A percentile compares a stretch with the other conserved stretches of the same genome.
phyloP scores from a whole-genome alignment of 2,888 invertebrate genomes.

The Rapana venosa region DNA sequence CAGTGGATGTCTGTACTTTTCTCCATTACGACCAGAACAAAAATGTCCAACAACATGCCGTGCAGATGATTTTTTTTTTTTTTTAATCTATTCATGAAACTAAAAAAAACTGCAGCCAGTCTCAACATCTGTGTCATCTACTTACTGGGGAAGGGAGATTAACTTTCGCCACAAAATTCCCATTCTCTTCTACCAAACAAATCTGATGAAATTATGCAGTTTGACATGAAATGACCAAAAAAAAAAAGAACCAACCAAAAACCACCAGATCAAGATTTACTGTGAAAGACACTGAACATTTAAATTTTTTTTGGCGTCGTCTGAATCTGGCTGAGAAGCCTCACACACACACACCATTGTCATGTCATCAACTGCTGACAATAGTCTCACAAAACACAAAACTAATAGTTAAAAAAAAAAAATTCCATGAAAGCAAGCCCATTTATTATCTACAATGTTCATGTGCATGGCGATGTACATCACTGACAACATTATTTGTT shows the following conservation, averaged over 20 bases:
- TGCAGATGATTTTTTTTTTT: not conserved
- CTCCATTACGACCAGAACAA: not conserved
- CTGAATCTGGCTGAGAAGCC: not conserved
- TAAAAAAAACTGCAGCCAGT: not conserved
- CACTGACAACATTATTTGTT: not conserved
- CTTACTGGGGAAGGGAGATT: not conserved
- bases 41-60: not conserved
- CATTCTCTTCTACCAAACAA: not conserved
- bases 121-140: not conserved
- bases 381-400: not conserved
- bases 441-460: not conserved
- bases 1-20: too few relatives aligned
- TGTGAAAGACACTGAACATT: constrained; percentile 24
- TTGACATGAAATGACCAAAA: not conserved
- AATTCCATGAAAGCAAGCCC: not conserved
- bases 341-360: not conserved
- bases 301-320: constrained; percentile 16
- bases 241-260: not conserved
- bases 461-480: not conserved
- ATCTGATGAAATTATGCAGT: not conserved
- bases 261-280: not conserved
- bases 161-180: not conserved
- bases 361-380: not conserved
- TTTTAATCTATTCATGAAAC: not conserved
- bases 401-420: not conserved